phyloP scores from a whole-genome alignment of 2,113 vertebrate genomes.

The Colaptes auratus region DNA sequence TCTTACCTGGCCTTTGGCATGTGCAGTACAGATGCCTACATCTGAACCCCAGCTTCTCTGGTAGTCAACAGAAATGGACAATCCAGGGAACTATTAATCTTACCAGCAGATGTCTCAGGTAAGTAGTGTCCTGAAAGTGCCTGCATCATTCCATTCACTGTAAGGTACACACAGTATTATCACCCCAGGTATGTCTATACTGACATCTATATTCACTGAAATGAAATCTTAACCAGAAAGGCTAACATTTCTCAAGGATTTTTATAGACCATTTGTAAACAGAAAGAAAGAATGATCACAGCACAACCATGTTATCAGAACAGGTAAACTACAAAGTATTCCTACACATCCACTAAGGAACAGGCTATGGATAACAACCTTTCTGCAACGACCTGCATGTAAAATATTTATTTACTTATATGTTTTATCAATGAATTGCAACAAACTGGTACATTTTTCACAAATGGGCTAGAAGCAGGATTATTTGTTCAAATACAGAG shows the following conservation, averaged over 20 bases:
- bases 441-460: background rate
- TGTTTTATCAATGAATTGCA: background rate
- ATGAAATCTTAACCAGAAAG: background rate
- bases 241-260: background rate
- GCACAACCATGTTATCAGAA: accelerated
- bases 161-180: background rate
- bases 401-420: background rate
- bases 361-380: background rate
- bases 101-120: background rate
- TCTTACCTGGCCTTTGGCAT: background rate
- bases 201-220: background rate
- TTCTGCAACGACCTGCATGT: background rate
- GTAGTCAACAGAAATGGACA: background rate
- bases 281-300: background rate
- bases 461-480: background rate
- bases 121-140: background rate
- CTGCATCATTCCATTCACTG: background rate
- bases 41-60: background rate
- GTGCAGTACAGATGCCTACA: background rate
- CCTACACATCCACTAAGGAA: background rate
- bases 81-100: background rate
- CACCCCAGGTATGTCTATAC: background rate
- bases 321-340: background rate
- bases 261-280: background rate
- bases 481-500: background rate